These are phyloP conservation scores for Ciconia boyciana DNA, from an alignment of 2,113 vertebrate species.

Conservation along the genomic window DNA sequence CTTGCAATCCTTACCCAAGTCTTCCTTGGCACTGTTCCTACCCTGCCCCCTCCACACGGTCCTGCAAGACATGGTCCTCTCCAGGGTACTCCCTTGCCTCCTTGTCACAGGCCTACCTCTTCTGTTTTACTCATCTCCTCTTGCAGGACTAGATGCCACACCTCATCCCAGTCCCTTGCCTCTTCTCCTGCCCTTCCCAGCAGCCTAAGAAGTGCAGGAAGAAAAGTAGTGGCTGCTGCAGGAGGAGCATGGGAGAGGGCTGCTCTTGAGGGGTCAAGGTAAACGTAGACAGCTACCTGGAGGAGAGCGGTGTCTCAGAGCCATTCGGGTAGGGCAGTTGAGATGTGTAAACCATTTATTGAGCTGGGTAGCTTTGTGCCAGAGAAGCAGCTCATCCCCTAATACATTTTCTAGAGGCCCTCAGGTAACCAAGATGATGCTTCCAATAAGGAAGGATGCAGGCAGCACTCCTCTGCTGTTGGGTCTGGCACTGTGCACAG, in stretches of 20 bases:
- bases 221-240: neutral
- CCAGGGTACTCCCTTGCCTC: neutral
- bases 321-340: neutral
- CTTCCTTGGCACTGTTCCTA: neutral
- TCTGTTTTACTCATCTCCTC: neutral
- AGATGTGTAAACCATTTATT: neutral
- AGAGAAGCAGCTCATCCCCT: neutral
- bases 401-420: neutral
- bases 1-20: neutral
- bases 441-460: neutral
- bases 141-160: neutral
- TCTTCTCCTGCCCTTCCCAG: neutral
- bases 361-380: neutral
- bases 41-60: accelerated
- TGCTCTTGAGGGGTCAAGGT: neutral
- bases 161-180: accelerated
- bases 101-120: neutral
- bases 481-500: neutral
- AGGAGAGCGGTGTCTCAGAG: neutral
- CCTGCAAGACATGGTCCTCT: neutral
- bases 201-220: neutral
- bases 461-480: neutral
- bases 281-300: neutral
- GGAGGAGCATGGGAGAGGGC: neutral
- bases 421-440: neutral